Conservation (phyloP, 2,888 invertebrate species). For the Mimas tiliae region DNA sequence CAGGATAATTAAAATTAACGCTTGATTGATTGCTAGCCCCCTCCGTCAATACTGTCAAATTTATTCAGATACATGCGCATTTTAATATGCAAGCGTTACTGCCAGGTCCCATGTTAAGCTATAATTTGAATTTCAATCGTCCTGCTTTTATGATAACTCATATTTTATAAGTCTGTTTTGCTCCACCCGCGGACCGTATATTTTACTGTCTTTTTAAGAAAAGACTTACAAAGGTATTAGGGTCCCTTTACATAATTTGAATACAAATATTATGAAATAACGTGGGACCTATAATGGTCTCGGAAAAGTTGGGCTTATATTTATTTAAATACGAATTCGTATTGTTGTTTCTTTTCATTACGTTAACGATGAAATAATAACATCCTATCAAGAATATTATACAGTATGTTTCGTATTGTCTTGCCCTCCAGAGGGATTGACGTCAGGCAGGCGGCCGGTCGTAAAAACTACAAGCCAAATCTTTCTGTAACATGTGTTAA, state of each 20-base stretch:
- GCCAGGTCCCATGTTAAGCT: slow-evolving; percentile 25
- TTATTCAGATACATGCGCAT: slow-evolving; percentile 67
- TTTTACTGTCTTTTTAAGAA: slow-evolving; percentile 8
- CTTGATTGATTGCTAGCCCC: slow-evolving; percentile 44
- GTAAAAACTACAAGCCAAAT: too few relatives aligned
- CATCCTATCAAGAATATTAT: too few relatives aligned
- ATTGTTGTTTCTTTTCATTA: neutral
- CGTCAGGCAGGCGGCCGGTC: too few relatives aligned
- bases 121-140: slow-evolving; percentile 46
- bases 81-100: slow-evolving; percentile 52
- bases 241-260: slow-evolving; percentile 2
- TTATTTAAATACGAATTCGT: neutral
- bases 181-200: slow-evolving; percentile 15
- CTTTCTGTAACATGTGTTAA: too few relatives aligned
- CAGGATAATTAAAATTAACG: too few relatives aligned
- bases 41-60: slow-evolving; percentile 43
- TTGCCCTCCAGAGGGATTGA: too few relatives aligned
- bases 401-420: too few relatives aligned
- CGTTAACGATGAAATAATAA: neutral
- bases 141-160: slow-evolving; percentile 36
- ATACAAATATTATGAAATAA: slow-evolving; percentile 1
- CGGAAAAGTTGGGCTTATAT: neutral
- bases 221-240: slow-evolving; percentile 27
- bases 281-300: neutral
- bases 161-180: slow-evolving; percentile 29